Percentiles rank a stretch among this genome's conserved stretches.
These are phyloP conservation scores for Sicus ferrugineus DNA, from an alignment of 2,888 invertebrate genomes.

Conservation along the genomic window DNA sequence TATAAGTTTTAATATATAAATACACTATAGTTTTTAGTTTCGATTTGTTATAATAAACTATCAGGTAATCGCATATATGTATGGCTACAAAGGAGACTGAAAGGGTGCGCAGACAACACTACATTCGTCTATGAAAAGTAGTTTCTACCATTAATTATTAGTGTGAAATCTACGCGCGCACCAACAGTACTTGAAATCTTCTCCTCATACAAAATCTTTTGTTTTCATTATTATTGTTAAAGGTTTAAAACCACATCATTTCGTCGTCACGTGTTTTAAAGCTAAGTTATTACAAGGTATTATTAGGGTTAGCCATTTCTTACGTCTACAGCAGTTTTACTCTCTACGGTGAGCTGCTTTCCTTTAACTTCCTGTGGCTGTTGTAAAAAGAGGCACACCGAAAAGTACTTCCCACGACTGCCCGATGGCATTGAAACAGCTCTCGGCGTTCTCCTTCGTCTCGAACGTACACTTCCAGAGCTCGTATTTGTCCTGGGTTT, in stretches of 20 bases:
- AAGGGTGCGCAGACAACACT: background rate
- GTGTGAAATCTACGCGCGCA: background rate
- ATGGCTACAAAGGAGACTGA: slow-evolving; percentile 1
- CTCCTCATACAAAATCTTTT: background rate
- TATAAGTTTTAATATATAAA: background rate
- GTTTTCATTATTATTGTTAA: slow-evolving; percentile 6
- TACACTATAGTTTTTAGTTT: background rate
- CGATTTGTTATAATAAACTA: slow-evolving; percentile 9
- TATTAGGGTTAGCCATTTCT: background rate
- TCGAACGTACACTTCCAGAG: slow-evolving; percentile 66
- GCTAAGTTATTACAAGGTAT: background rate
- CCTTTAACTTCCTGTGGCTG: slow-evolving; percentile 9
- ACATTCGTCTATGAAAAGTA: background rate
- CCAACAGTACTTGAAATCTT: background rate
- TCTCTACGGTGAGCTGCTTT: background rate
- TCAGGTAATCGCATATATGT: slow-evolving; percentile 24
- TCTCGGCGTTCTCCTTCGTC: slow-evolving; percentile 64
- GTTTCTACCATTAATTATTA: background rate
- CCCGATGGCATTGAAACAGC: slow-evolving; percentile 66
- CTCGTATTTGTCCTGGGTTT: slow-evolving; percentile 65
- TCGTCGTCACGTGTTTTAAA: background rate
- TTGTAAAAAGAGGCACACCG: slow-evolving; percentile 64
- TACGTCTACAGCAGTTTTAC: background rate
- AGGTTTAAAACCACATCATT: slow-evolving; percentile 3
- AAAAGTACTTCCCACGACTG: slow-evolving; percentile 68